Base-by-base conservation (phyloP, 2,113 vertebrate genomes). In the Lasiurus cinereus region DNA sequence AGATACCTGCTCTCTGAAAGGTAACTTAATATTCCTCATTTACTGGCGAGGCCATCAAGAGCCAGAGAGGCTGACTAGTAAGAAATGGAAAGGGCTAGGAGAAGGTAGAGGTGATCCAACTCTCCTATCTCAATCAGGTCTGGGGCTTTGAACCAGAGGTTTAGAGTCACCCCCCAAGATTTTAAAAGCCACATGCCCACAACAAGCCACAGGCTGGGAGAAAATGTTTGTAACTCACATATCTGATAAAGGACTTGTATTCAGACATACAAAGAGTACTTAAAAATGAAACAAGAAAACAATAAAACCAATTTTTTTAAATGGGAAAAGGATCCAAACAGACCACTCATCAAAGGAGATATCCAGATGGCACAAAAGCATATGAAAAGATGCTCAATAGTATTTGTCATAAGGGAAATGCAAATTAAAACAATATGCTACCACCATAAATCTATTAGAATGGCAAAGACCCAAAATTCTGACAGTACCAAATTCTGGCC, bases 1-100 rank as follows among this genome's bases (percentile, higher is more conserved):
- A 85, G 90, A 80, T 87, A 89, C 39, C 83, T 86, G 73, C 54
- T 95, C 46, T 36, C 43, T 29, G 36, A 36, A 70, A 82, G 62
- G 88, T 66, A 89, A 91, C 74, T 79, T 48, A 79, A 79, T 48
- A 59, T 24, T 76, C 43, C 50, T 80, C 70, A 11, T 54, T 76
- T 80, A 76, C 5, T 72, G 36, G 84, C 1, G 22, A 93, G 46
- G 64, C 66, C 3, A 33, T 67, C 43, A 89, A 48, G 56, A 83
- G 56, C 29, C 54, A 66, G 39, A 66, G 31, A 80, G 78, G 36
- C 31, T 46, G 31, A 66, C 36, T 15, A 36, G 43, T 36, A 29
- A 48, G 46, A 83, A 64, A 48, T 13, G 69, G 31, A 48, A 74
- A 82, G 46, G 3, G 8, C 50, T 21, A 36, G 16, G 11, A 56